phyloP scores from a whole-genome alignment of 2,113 vertebrate genomes.

The Sturnus vulgaris region DNA sequence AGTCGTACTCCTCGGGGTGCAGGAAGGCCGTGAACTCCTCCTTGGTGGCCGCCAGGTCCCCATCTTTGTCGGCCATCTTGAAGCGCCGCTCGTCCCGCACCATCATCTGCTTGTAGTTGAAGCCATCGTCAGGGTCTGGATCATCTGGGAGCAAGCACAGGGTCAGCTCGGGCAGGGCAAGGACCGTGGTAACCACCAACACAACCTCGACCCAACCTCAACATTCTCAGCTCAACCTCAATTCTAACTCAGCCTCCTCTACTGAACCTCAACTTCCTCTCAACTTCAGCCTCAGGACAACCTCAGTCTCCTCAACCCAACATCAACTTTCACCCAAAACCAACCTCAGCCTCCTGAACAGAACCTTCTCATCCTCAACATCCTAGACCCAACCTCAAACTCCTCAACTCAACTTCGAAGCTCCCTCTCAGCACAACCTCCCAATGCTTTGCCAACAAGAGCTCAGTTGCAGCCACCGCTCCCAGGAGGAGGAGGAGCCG shows the following conservation, averaged over 20 bases:
- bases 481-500: neutral
- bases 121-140: constrained; percentile 83
- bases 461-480: accelerated
- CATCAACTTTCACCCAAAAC: neutral
- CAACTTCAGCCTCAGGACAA: neutral
- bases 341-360: neutral
- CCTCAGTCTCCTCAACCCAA: neutral
- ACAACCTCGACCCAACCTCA: neutral
- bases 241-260: neutral
- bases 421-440: neutral
- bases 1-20: constrained; percentile 89
- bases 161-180: neutral
- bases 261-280: neutral
- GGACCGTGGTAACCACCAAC: accelerated
- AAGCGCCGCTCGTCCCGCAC: constrained; percentile 87
- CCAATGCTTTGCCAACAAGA: accelerated
- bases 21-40: constrained; percentile 90
- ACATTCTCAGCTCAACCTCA: neutral
- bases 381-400: neutral
- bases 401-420: neutral
- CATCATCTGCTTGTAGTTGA: constrained; percentile 92
- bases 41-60: constrained; percentile 82
- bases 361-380: neutral
- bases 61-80: constrained; percentile 83
- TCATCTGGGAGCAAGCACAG: constrained; percentile 75